Evolutionary conservation across 2,888 invertebrate genomes (phyloP).

Genomic region (Polymixis lichenea): DNA sequence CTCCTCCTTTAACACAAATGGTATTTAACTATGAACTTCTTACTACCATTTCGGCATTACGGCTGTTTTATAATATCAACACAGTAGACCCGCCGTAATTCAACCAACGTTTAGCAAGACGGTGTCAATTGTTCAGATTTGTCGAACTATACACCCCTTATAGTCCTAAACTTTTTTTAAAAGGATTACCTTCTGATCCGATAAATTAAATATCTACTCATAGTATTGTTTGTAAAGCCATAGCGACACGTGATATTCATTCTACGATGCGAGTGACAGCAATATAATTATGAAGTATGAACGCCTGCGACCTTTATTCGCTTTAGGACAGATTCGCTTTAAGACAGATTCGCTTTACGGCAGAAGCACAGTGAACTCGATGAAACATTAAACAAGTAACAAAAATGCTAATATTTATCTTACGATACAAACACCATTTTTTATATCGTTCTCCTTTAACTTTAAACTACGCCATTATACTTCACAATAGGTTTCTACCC

Average conservation of each 20-base stretch:
- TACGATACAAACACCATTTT: no score
- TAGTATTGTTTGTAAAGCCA: neutral
- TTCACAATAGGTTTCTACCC: no score
- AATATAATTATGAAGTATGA: no score
- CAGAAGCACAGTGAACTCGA: no score
- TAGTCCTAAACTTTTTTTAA: neutral
- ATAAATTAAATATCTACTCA: neutral
- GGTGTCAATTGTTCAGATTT: neutral
- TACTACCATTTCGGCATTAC: neutral
- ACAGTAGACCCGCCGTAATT: neutral
- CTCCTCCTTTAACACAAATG: slow-evolving; percentile 83
- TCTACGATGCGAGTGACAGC: neutral
- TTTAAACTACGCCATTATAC: no score
- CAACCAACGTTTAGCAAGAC: neutral
- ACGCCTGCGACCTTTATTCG: no score
- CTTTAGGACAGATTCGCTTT: no score
- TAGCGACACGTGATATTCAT: neutral
- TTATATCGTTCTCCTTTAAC: no score
- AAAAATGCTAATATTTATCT: no score
- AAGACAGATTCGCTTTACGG: no score
- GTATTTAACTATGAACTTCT: neutral
- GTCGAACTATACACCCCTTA: neutral
- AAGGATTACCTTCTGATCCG: neutral
- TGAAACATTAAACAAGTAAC: no score
- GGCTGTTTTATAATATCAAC: neutral